Percentiles rank a stretch among this genome's conserved stretches.
phyloP scores from a whole-genome alignment of 2,113 vertebrate species.

The Microcebus murinus region DNA sequence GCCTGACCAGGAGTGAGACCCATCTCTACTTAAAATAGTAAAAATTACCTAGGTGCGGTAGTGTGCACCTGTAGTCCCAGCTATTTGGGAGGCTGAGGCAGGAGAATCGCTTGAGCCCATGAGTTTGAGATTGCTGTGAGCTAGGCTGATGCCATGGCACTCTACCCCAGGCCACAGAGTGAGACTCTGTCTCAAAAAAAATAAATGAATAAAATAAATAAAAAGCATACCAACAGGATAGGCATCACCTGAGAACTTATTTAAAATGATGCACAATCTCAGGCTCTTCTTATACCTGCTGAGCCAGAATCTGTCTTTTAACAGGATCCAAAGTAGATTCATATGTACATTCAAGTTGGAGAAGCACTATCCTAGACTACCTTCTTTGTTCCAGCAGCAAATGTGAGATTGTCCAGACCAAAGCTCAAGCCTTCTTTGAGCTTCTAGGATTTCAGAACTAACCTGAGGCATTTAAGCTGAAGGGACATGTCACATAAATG shows the following conservation, averaged over 20 bases:
- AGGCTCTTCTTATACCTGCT: neutral
- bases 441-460: conserved; percentile 36
- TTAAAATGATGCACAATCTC: conserved; percentile 22
- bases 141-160: too few relatives aligned
- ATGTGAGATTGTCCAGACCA: neutral
- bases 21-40: too few relatives aligned
- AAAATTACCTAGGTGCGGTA: too few relatives aligned
- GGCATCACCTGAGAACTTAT: neutral
- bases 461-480: neutral
- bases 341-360: neutral
- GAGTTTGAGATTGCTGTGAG: too few relatives aligned
- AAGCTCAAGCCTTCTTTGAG: neutral
- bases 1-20: too few relatives aligned
- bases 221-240: neutral
- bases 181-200: too few relatives aligned
- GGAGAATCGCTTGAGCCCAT: too few relatives aligned
- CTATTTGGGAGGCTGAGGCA: too few relatives aligned
- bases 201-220: too few relatives aligned
- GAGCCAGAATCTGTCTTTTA: conserved; percentile 44
- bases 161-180: too few relatives aligned
- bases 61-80: too few relatives aligned
- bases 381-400: neutral
- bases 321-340: conserved; percentile 12
- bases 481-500: neutral
- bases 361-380: neutral